A percentile compares a stretch with the other conserved stretches of the same genome.
Conservation (phyloP, 1,140 invertebrate species). For the Ectropis grisescens region DNA sequence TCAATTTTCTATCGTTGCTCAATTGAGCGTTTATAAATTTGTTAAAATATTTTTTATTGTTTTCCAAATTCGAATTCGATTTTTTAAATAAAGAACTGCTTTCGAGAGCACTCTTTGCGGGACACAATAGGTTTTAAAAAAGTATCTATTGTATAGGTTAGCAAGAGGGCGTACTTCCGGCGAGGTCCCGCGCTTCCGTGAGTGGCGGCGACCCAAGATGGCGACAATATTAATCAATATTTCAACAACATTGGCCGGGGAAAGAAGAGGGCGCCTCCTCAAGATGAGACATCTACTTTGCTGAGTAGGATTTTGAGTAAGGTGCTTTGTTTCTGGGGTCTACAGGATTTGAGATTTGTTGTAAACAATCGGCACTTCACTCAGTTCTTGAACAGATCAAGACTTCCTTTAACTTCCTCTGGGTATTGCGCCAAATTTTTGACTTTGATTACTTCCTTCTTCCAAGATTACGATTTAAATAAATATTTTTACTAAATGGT, state of each 20-base stretch:
- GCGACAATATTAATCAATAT: conserved; percentile 68
- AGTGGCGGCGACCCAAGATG: conserved; percentile 50
- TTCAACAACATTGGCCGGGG: conserved; percentile 56
- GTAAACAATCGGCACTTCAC: too few relatives aligned
- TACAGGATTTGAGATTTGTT: too few relatives aligned
- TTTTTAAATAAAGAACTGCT: conserved; percentile 17
- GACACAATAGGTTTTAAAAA: conserved; percentile 44
- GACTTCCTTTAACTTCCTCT: too few relatives aligned
- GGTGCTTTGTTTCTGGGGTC: background rate
- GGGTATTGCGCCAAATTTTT: too few relatives aligned
- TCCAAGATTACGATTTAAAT: too few relatives aligned
- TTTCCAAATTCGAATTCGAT: conserved; percentile 7
- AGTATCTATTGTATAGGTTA: conserved; percentile 29
- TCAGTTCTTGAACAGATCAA: too few relatives aligned
- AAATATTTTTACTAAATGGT: too few relatives aligned
- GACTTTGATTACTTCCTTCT: too few relatives aligned
- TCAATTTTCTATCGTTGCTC: conserved; percentile 19
- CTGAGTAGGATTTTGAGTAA: conserved; percentile 15
- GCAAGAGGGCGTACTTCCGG: conserved; percentile 41
- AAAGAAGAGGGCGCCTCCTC: conserved; percentile 26
- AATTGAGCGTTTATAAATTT: conserved; percentile 28
- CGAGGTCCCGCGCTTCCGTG: conserved; percentile 25
- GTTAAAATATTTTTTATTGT: conserved; percentile 32
- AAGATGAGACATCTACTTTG: conserved; percentile 43
- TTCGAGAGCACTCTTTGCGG: conserved; percentile 25